Evolutionary conservation across 2,797 vertebrate species (phyloP).

Genomic region (Fistularia commersonii): DNA sequence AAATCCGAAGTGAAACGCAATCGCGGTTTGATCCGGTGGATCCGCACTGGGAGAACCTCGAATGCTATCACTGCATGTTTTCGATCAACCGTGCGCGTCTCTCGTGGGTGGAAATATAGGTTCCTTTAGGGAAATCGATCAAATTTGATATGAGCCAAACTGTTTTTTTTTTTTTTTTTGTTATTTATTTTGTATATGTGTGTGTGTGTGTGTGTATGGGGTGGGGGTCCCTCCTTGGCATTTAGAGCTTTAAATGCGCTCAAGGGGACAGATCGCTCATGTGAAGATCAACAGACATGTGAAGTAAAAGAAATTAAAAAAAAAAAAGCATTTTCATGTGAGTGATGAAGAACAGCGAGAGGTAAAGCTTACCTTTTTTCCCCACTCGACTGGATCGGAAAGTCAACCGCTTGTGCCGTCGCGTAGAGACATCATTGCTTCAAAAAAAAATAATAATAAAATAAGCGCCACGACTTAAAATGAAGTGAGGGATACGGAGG

Average conservation of each 20-base stretch:
- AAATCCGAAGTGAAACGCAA: conserved; percentile 1
- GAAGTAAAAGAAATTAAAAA: conserved; percentile 12
- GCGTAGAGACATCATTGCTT: conserved; percentile 76
- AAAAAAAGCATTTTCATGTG: background rate
- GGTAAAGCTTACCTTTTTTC: conserved; percentile 67
- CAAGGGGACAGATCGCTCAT: conserved; percentile 1
- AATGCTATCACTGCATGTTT: conserved; percentile 1
- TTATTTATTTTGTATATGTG: background rate
- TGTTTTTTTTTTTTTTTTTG: too few species aligned
- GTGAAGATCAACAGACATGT: conserved; percentile 3
- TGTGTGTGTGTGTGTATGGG: too few species aligned
- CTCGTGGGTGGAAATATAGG: conserved; percentile 7
- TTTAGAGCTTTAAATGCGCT: conserved; percentile 20
- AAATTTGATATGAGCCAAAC: too few species aligned
- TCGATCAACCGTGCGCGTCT: background rate
- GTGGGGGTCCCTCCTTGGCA: background rate
- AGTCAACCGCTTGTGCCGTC: conserved; percentile 70
- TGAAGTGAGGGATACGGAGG: conserved; percentile 54
- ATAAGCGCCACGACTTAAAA: conserved; percentile 70
- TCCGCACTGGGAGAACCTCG: background rate
- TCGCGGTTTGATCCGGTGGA: too few species aligned
- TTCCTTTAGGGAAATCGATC: conserved; percentile 11
- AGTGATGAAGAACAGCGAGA: background rate
- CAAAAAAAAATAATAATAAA: conserved; percentile 51
- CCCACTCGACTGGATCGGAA: conserved; percentile 45